Conservation (phyloP, 2,888 invertebrate genomes). For the Drosophila pullipes region DNA sequence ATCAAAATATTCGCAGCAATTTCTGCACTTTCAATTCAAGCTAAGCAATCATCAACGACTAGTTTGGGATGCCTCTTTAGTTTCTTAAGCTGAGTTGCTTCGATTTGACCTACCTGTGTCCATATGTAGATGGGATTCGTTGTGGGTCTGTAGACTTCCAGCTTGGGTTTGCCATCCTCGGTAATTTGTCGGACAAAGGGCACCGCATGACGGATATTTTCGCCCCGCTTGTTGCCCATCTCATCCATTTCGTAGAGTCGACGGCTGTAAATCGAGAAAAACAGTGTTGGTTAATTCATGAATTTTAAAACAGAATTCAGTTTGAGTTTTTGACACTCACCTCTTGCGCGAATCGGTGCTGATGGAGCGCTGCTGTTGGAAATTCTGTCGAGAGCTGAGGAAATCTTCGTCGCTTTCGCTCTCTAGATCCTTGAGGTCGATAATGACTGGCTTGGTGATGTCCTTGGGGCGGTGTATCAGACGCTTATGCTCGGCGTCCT, state of each 20-base stretch:
- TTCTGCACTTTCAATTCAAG: not conserved
- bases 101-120: slow-evolving; percentile 85
- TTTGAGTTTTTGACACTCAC: slow-evolving; percentile 58
- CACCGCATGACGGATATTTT: slow-evolving; percentile 88
- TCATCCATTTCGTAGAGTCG: slow-evolving; percentile 88
- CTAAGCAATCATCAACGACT: not conserved
- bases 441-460: slow-evolving; percentile 85
- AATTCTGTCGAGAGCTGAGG: slow-evolving; percentile 87
- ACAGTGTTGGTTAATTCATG: slow-evolving; percentile 12
- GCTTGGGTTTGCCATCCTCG: slow-evolving; percentile 87
- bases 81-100: not conserved
- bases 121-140: slow-evolving; percentile 87
- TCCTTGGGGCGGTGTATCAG: slow-evolving; percentile 85
- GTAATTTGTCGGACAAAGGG: slow-evolving; percentile 88
- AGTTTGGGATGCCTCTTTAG: not conserved
- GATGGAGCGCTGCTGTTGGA: slow-evolving; percentile 88
- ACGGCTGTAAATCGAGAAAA: slow-evolving; percentile 68
- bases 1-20: not conserved
- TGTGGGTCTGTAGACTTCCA: slow-evolving; percentile 87
- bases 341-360: slow-evolving; percentile 88
- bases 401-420: slow-evolving; percentile 86
- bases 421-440: slow-evolving; percentile 85
- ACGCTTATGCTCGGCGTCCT: slow-evolving; percentile 84
- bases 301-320: slow-evolving; percentile 1
- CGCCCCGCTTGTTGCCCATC: slow-evolving; percentile 87